Evolutionary conservation across 2,113 vertebrate genomes (phyloP).

Genomic region (Parus major): DNA sequence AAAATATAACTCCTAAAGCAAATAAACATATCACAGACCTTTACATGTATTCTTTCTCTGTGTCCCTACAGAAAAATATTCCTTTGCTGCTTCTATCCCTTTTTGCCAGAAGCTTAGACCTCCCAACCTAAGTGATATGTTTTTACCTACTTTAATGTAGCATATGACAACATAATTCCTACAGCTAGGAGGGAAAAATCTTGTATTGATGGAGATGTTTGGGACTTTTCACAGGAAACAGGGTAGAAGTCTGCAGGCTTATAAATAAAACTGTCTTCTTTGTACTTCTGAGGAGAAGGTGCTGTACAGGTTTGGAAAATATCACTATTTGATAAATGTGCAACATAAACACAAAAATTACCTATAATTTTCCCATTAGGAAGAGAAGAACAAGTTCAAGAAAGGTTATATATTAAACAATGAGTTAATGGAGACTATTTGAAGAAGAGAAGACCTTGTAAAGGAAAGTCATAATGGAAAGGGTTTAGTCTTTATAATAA

Average conservation of each 20-base stretch:
- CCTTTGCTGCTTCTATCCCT: not conserved
- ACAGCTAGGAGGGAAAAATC: not conserved
- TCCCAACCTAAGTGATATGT: not conserved
- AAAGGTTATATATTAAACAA: slow-evolving; percentile 55
- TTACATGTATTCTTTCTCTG: not conserved
- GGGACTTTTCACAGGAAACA: not conserved
- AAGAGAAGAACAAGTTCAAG: slow-evolving; percentile 60
- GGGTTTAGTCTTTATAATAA: slow-evolving; percentile 1
- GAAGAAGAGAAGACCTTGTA: slow-evolving; percentile 52
- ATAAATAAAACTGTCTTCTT: slow-evolving; percentile 40
- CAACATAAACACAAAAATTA: slow-evolving; percentile 50
- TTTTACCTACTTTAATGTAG: not conserved
- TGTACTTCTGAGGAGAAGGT: slow-evolving; percentile 38
- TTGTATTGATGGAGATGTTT: not conserved
- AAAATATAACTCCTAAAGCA: not conserved
- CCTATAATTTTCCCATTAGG: slow-evolving; percentile 48
- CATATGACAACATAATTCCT: not conserved
- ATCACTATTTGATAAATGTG: slow-evolving; percentile 49
- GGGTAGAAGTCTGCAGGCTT: not conserved
- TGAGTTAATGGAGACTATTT: slow-evolving; percentile 49
- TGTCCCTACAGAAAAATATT: not conserved
- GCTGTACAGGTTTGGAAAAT: slow-evolving; percentile 51
- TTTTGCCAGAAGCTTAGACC: not conserved
- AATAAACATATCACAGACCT: not conserved
- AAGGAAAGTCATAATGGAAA: slow-evolving; percentile 47